Percentiles rank a stretch among this genome's conserved stretches.
phyloP scores from a whole-genome alignment of 2,888 invertebrate species.

The Callimorpha dominula region DNA sequence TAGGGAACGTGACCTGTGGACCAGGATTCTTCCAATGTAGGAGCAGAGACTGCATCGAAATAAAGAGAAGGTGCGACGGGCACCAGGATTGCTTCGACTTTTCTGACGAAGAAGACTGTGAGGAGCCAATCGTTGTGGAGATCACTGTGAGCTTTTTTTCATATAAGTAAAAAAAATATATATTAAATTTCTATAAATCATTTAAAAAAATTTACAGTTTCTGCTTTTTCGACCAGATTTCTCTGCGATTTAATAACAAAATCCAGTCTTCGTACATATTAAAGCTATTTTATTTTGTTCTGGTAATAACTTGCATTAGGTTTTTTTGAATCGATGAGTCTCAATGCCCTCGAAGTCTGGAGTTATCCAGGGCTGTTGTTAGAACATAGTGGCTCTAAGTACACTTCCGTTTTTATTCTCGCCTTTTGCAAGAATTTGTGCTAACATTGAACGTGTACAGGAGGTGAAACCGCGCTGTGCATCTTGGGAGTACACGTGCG shows the following conservation, averaged over 20 bases:
- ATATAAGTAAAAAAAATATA: not conserved
- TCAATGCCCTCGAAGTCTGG: not conserved
- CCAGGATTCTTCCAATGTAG: conserved; percentile 88
- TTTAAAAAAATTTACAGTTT: too few species aligned
- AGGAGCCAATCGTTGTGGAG: conserved; percentile 47
- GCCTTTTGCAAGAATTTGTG: not conserved
- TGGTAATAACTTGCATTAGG: not conserved
- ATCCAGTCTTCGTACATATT: not conserved
- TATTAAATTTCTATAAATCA: not conserved
- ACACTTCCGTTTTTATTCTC: not conserved
- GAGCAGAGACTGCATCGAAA: conserved; percentile 90
- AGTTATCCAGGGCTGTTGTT: not conserved
- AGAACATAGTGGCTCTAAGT: not conserved
- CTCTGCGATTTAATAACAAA: not conserved
- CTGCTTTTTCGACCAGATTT: not conserved
- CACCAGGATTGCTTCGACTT: conserved; percentile 91
- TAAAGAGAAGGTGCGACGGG: conserved; percentile 90
- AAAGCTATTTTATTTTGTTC: not conserved
- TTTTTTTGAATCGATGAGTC: not conserved
- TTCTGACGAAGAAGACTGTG: conserved; percentile 89
- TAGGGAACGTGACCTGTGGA: conserved; percentile 71
- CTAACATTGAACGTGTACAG: conserved; percentile 38
- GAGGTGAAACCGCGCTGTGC: conserved; percentile 64
- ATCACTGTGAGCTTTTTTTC: conserved; percentile 46
- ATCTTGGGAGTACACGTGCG: conserved; percentile 80